Evolutionary conservation across 1,140 invertebrate species (phyloP).

Genomic region (Conopomorpha cramerella): DNA sequence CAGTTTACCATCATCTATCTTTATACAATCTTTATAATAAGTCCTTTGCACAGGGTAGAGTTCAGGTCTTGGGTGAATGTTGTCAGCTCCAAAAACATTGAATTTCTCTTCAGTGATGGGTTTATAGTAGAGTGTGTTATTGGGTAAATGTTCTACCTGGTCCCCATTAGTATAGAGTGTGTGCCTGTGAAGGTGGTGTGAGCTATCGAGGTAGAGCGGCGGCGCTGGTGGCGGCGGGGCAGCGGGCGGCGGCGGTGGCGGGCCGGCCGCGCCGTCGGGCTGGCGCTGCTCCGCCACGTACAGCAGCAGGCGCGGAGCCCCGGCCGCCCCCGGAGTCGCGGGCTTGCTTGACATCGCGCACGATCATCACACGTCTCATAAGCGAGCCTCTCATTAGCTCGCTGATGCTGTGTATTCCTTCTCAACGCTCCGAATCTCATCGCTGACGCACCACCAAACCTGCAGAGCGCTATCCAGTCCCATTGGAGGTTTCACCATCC

Average conservation of each 20-base stretch:
- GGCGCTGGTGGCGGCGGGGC: constrained; percentile 10
- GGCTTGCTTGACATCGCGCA: constrained; percentile 51
- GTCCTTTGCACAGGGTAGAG: too few species aligned
- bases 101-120: too few species aligned
- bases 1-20: neutral
- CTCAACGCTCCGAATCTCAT: too few species aligned
- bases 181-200: constrained; percentile 22
- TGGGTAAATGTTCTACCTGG: too few species aligned
- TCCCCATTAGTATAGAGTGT: too few species aligned
- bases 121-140: constrained; percentile 30
- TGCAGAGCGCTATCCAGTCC: too few species aligned
- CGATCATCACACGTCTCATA: constrained; percentile 40
- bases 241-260: constrained; percentile 8
- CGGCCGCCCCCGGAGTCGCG: constrained; percentile 47
- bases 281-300: constrained; percentile 52
- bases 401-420: constrained; percentile 29
- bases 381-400: constrained; percentile 20
- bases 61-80: too few species aligned
- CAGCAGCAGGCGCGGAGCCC: constrained; percentile 47
- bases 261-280: constrained; percentile 25
- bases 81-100: too few species aligned
- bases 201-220: constrained; percentile 23
- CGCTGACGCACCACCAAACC: too few species aligned
- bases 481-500: too few species aligned
- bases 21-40: too few species aligned